Percentiles rank a stretch among this genome's conserved stretches.
phyloP scores from a whole-genome alignment of 2,797 vertebrate genomes.

The Morelia viridis region DNA sequence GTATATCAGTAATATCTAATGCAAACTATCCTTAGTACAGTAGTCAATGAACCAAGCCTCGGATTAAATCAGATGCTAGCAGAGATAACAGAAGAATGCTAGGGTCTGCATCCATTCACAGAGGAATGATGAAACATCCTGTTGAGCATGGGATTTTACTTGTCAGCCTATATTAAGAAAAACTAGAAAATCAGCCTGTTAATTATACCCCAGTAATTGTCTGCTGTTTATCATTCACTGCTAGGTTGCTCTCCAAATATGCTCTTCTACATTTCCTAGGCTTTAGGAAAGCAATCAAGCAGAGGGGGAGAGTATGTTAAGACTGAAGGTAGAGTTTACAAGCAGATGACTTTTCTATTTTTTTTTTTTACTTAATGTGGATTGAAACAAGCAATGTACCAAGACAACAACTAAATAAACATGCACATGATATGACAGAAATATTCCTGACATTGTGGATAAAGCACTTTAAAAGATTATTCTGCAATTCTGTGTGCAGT shows the following conservation, averaged over 20 bases:
- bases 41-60: background rate
- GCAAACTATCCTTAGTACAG: background rate
- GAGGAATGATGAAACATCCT: background rate
- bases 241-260: background rate
- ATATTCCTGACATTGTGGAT: background rate
- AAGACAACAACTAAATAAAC: background rate
- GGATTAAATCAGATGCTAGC: background rate
- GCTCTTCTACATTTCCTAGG: background rate
- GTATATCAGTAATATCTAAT: background rate
- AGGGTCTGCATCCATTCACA: background rate
- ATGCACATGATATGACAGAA: background rate
- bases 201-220: background rate
- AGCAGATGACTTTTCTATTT: background rate
- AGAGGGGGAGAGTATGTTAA: background rate
- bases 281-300: background rate
- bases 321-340: background rate
- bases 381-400: background rate
- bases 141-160: background rate
- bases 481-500: background rate
- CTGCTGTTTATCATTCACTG: background rate
- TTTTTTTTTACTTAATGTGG: background rate
- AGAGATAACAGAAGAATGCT: background rate
- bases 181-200: background rate
- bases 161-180: background rate
- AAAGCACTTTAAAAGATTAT: background rate